Conservation (phyloP, 2,888 invertebrate species). For the Heliconius aoede region DNA sequence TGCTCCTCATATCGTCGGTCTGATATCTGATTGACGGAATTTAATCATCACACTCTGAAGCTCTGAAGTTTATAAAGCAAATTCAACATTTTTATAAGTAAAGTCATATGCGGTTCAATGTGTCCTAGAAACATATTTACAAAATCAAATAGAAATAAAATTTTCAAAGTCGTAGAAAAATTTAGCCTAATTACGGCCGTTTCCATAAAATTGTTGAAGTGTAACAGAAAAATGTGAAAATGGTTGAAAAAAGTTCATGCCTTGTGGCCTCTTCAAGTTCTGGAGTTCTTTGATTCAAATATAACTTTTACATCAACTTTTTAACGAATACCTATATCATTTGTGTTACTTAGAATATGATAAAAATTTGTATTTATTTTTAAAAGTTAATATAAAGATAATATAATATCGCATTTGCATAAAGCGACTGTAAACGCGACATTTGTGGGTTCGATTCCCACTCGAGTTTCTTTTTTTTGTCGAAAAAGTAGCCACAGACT, state of each 20-base stretch:
- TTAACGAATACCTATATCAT: constrained; percentile 22
- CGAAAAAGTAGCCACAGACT: no score
- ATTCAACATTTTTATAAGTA: not conserved
- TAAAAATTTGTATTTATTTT: not conserved
- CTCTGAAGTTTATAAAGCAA: not conserved
- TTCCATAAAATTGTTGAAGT: constrained; percentile 38
- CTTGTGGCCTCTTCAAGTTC: constrained; percentile 41
- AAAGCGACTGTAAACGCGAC: not conserved
- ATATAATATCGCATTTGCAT: no score
- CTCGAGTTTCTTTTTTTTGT: no score
- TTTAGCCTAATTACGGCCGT: constrained; percentile 37
- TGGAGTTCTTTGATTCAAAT: constrained; percentile 37
- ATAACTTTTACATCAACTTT: constrained; percentile 31
- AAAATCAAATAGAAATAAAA: constrained; percentile 15
- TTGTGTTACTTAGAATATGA: not conserved
- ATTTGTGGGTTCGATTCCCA: not conserved
- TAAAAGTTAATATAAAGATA: no score
- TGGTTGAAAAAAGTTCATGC: constrained; percentile 36
- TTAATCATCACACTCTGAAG: not conserved
- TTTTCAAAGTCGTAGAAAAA: constrained; percentile 21
- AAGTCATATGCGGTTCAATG: constrained; percentile 1
- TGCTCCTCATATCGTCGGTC: not conserved
- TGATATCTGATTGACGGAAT: not conserved
- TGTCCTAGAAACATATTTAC: constrained; percentile 12
- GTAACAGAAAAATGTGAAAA: constrained; percentile 43